A percentile compares a stretch with the other conserved stretches of the same genome.
Evolutionary conservation across 2,888 invertebrate species (phyloP).

Genomic region (Standfussiana lucernea): DNA sequence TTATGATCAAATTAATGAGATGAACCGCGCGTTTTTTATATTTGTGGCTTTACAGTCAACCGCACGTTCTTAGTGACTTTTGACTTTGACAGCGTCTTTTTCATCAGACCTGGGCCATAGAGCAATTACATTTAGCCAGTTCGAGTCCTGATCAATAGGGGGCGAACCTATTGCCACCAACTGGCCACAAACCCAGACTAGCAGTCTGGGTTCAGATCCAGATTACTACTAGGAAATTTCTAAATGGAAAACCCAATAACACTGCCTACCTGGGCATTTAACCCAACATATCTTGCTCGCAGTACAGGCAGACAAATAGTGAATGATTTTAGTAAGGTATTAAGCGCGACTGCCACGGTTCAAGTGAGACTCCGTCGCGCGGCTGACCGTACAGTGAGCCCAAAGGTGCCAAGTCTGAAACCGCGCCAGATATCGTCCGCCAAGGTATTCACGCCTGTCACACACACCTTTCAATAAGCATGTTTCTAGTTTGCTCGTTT

Average conservation of each 20-base stretch:
- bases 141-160: too few relatives aligned
- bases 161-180: background rate
- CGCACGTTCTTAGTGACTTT: background rate
- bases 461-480: conserved; percentile 78
- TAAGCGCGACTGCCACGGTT: background rate
- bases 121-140: background rate
- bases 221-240: too few relatives aligned
- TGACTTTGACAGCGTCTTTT: background rate
- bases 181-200: background rate
- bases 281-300: background rate
- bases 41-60: conserved; percentile 32
- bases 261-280: background rate
- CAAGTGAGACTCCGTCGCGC: conserved; percentile 5
- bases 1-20: conserved; percentile 50
- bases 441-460: conserved; percentile 74
- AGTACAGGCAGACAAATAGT: background rate
- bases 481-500: conserved; percentile 78
- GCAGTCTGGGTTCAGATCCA: too few relatives aligned
- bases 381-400: conserved; percentile 44
- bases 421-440: conserved; percentile 71
- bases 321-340: background rate
- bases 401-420: conserved; percentile 80
- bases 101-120: background rate
- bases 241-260: background rate
- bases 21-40: conserved; percentile 27